phyloP scores from a whole-genome alignment of 2,888 invertebrate species.

The Nesidiocoris tenuis region DNA sequence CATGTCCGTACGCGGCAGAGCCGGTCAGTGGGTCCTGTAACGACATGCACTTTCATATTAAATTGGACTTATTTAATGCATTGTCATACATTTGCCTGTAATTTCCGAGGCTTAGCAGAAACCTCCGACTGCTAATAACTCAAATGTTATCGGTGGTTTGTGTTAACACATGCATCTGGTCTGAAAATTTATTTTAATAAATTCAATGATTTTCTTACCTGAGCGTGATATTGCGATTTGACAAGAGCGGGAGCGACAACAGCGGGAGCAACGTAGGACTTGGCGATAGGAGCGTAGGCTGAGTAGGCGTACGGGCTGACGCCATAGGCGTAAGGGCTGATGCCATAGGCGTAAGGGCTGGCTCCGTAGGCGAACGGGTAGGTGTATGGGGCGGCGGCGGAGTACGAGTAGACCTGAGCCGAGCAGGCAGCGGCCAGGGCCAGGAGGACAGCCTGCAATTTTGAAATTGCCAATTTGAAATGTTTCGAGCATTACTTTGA shows the following conservation, averaged over 20 bases:
- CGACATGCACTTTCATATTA: too few species aligned
- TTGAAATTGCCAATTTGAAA: too few species aligned
- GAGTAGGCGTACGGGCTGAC: constrained; percentile 10
- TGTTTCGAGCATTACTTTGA: too few species aligned
- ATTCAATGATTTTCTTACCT: too few species aligned
- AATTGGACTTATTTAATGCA: too few species aligned
- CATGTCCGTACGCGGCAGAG: constrained; percentile 55
- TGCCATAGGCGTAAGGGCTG: constrained; percentile 28
- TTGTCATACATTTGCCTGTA: too few species aligned
- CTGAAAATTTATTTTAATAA: too few species aligned
- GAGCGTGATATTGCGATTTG: constrained; percentile 56
- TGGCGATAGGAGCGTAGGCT: constrained; percentile 36
- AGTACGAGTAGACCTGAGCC: constrained; percentile 23
- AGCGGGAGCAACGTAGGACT: constrained; percentile 32
- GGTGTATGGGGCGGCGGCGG: constrained; percentile 4
- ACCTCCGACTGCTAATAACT: too few species aligned
- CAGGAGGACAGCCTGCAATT: constrained; percentile 55
- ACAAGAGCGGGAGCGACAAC: constrained; percentile 50
- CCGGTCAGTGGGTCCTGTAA: constrained; percentile 50
- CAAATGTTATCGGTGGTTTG: too few species aligned
- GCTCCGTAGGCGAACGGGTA: constrained; percentile 38
- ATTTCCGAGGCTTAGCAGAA: too few species aligned
- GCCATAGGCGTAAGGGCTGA: constrained; percentile 16
- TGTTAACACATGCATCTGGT: too few species aligned
- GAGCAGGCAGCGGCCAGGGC: constrained; percentile 51